These are phyloP conservation scores for Pristis pectinata DNA, from an alignment of 2,797 vertebrate genomes.

Conservation along the genomic window DNA sequence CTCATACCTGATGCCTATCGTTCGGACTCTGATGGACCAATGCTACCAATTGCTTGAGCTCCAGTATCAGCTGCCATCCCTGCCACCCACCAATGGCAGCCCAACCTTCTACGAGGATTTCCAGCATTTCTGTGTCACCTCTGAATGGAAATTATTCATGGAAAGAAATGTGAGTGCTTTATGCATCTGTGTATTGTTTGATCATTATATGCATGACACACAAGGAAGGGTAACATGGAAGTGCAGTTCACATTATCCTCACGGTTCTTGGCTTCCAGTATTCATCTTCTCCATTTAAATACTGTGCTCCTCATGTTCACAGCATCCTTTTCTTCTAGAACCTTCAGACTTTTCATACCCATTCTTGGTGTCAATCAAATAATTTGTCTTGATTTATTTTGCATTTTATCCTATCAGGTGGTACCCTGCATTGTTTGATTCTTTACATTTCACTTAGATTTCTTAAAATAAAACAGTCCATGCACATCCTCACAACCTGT, in stretches of 20 bases:
- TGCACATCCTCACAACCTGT: background rate
- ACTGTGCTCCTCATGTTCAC: background rate
- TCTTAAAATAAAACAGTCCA: background rate
- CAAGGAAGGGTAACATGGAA: fast-evolving
- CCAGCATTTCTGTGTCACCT: slow-evolving; percentile 71
- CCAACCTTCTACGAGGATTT: slow-evolving; percentile 88
- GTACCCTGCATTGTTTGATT: background rate
- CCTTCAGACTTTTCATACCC: background rate
- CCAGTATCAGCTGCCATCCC: slow-evolving; percentile 74
- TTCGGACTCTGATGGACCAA: slow-evolving; percentile 82
- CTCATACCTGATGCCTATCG: slow-evolving; percentile 78
- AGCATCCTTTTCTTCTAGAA: background rate
- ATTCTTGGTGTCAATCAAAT: background rate
- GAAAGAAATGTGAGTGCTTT: slow-evolving; percentile 68
- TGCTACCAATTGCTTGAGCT: slow-evolving; percentile 72
- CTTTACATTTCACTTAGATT: background rate
- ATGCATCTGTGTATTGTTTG: background rate
- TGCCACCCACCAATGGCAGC: slow-evolving; percentile 89
- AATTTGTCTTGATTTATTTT: background rate
- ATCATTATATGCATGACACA: background rate
- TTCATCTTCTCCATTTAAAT: background rate
- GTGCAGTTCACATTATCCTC: background rate
- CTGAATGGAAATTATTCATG: slow-evolving; percentile 83
- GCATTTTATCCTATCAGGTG: background rate
- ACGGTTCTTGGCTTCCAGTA: background rate